Percentiles rank a stretch among this genome's conserved stretches.
Evolutionary conservation across 2,797 vertebrate genomes (phyloP).

Genomic region (Characodon lateralis): DNA sequence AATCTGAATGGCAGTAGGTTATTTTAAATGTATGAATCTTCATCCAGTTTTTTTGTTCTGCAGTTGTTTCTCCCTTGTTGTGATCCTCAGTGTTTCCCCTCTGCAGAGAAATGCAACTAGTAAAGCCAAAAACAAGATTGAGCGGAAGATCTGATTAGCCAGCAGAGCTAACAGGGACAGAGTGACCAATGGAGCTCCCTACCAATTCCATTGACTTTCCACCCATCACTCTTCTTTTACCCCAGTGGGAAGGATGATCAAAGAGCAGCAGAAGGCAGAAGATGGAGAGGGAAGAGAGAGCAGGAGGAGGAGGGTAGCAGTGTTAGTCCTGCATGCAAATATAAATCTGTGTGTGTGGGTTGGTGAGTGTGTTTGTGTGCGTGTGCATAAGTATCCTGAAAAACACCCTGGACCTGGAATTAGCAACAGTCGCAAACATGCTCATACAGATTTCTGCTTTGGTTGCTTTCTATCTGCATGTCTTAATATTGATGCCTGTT

Average conservation of each 20-base stretch:
- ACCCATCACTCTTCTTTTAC: constrained; percentile 39
- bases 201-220: constrained; percentile 61
- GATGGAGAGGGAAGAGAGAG: constrained; percentile 24
- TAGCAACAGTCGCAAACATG: constrained; percentile 32
- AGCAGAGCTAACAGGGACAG: constrained; percentile 68
- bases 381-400: neutral
- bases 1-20: constrained; percentile 5
- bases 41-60: constrained; percentile 38
- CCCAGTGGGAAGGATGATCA: constrained; percentile 62
- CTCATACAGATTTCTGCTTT: constrained; percentile 11
- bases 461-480: constrained; percentile 4
- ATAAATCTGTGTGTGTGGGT: neutral
- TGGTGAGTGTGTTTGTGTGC: neutral
- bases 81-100: constrained; percentile 25
- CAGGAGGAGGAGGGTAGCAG: neutral
- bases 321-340: neutral
- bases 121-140: constrained; percentile 72
- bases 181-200: constrained; percentile 66
- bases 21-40: constrained; percentile 37
- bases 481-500: constrained; percentile 4
- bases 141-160: constrained; percentile 74
- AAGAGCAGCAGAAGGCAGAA: constrained; percentile 48
- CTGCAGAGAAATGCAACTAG: constrained; percentile 57
- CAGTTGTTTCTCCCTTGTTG: constrained; percentile 11
- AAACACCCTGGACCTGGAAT: constrained; percentile 35